A percentile compares a stretch with the other conserved stretches of the same genome.
Evolutionary conservation across 2,113 vertebrate genomes (phyloP).

Genomic region (Tautogolabrus adspersus): DNA sequence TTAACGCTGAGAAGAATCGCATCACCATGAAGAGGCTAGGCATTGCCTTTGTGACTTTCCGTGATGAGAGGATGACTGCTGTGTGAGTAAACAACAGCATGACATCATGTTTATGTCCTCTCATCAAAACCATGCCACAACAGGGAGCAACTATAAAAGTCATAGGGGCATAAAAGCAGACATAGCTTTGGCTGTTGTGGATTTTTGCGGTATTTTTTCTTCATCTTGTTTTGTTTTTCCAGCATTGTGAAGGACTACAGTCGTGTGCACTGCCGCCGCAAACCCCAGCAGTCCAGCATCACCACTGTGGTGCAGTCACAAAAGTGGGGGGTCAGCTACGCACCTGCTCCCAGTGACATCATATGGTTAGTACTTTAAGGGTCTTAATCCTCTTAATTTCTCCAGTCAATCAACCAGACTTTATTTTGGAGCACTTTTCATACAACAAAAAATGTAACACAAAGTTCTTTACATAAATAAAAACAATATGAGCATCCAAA

Average conservation of each 20-base stretch:
- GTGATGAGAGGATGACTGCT: constrained; percentile 91
- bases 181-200: background rate
- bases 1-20: constrained; percentile 94
- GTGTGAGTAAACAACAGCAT: constrained; percentile 86
- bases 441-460: too few species aligned
- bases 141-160: background rate
- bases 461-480: too few species aligned
- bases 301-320: constrained; percentile 91
- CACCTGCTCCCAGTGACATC: constrained; percentile 93
- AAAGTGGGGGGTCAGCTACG: constrained; percentile 88
- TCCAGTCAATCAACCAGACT: background rate
- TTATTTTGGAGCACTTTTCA: background rate
- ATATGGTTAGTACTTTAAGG: constrained; percentile 89
- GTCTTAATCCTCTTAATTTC: background rate
- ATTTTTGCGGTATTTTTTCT: background rate
- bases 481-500: too few species aligned
- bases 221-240: constrained; percentile 30
- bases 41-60: constrained; percentile 94
- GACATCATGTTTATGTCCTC: constrained; percentile 17
- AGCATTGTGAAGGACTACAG: constrained; percentile 93
- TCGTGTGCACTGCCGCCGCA: constrained; percentile 81
- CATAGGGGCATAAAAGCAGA: background rate
- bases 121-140: constrained; percentile 18
- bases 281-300: constrained; percentile 93
- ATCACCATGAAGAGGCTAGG: constrained; percentile 91